phyloP scores from a whole-genome alignment of 1,140 invertebrate species.

The Kradibia gibbosae region DNA sequence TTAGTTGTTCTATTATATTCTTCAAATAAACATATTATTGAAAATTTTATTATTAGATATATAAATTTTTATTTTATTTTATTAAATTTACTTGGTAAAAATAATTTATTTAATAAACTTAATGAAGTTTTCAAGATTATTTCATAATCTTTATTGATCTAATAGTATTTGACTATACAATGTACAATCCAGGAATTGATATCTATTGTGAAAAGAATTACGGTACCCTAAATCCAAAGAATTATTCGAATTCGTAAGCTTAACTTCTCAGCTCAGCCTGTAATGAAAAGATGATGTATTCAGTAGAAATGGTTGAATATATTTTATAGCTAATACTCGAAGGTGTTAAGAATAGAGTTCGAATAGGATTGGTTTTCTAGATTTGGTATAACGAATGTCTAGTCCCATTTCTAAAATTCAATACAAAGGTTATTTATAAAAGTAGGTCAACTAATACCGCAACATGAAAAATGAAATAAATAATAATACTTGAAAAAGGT shows the following conservation, averaged over 20 bases:
- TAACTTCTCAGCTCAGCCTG: neutral
- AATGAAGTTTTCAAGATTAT: neutral
- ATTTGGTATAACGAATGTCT: neutral
- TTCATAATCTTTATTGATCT: neutral
- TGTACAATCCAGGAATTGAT: neutral
- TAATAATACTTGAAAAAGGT: neutral
- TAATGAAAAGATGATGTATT: constrained; percentile 30
- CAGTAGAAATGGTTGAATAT: neutral
- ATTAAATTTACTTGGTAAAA: too few relatives aligned
- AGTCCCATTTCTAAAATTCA: constrained; percentile 3
- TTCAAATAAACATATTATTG: too few relatives aligned
- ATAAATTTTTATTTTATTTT: too few relatives aligned
- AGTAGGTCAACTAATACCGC: neutral
- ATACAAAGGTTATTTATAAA: constrained; percentile 8
- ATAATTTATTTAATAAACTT: neutral
- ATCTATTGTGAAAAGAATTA: constrained; percentile 26
- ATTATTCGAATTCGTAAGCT: constrained; percentile 11
- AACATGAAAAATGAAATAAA: neutral
- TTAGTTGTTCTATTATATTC: too few relatives aligned
- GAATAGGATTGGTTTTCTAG: constrained; percentile 3
- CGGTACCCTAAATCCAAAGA: neutral
- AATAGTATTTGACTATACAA: neutral
- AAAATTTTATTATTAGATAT: too few relatives aligned
- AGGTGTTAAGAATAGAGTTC: constrained; percentile 18
- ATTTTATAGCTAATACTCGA: constrained; percentile 16